Base-by-base conservation (phyloP, 2,113 vertebrate species). In the Oostethus manadensis region DNA sequence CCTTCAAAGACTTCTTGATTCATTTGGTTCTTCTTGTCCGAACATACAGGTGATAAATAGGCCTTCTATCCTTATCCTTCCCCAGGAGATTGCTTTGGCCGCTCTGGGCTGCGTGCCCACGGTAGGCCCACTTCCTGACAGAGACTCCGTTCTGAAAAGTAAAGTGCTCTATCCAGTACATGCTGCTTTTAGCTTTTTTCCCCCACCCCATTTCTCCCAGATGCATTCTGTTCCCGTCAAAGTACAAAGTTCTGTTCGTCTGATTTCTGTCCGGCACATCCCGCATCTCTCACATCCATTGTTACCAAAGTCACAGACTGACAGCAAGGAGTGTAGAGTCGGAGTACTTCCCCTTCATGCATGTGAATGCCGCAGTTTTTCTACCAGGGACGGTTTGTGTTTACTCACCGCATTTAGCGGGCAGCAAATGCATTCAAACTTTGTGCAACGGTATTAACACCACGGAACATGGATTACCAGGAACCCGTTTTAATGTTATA, bases 1-100 rank as follows among this genome's bases (percentile, higher is more conserved):
- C 64, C 70, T 73, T 74, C 56, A 49, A 58, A 66, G 83, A 51
- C 56, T 54, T 58, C 56, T 42, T 10, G 16, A 65, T 68, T 70
- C 42, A 58, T 62, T 80, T 59, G 58, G 29, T 47, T 62, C 55
- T 60, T 45, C 54, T 55, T 58, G 62, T 63, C 68, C 55, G 29
- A 56, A 38, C 60, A 58, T 48, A 58, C 21, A 23, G 48, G 21
- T 50, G 61, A 69, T 70, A 49, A 60, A 70, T 73, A 56, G 58
- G 58, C 48, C 38, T 69, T 44, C 58, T 48, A 8, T 5, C 48
- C 62, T 68, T 66, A 63, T 64, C 20, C 18, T 42, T 56, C 47
- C 23, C 38, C 48, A 56, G 43, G 62, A 61, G 35, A 60, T 54
- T 58, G 44, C 48, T 38, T 40, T 10, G 13, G 21, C 48, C 55